Evolutionary conservation across 2,888 invertebrate species (phyloP).

Genomic region (Athalia cordata): DNA sequence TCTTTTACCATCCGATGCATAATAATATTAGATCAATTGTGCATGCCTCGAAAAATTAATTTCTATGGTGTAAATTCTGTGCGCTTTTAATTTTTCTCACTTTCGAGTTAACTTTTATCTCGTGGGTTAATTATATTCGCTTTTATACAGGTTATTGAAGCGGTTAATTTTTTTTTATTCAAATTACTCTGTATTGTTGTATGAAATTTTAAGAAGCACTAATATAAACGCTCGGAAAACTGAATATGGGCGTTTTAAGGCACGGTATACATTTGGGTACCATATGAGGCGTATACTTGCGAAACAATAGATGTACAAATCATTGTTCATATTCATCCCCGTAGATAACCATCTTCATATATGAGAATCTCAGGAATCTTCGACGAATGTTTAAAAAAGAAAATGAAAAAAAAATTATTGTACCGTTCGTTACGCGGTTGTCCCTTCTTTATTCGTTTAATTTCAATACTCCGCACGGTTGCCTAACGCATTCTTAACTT

Average conservation of each 20-base stretch:
- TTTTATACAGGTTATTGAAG: neutral
- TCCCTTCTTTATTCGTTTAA: neutral
- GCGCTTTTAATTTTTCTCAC: too few species aligned
- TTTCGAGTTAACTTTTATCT: neutral
- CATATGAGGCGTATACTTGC: neutral
- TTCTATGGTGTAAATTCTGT: too few species aligned
- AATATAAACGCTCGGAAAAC: neutral
- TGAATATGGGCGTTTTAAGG: slow-evolving; percentile 16
- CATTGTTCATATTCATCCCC: slow-evolving; percentile 11
- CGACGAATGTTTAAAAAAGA: slow-evolving; percentile 6
- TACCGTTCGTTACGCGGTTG: slow-evolving; percentile 20
- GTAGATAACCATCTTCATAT: neutral
- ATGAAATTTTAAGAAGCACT: slow-evolving; percentile 2
- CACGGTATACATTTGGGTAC: neutral
- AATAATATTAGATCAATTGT: too few species aligned
- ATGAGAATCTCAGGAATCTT: slow-evolving; percentile 1
- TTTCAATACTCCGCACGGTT: too few species aligned
- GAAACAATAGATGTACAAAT: slow-evolving; percentile 29
- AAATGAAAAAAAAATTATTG: neutral
- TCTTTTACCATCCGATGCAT: too few species aligned
- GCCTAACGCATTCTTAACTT: slow-evolving; percentile 8
- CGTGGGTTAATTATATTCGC: slow-evolving; percentile 15
- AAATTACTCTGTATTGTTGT: slow-evolving; percentile 16
- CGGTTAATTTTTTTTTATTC: slow-evolving; percentile 1
- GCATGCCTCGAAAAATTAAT: too few species aligned